Evolutionary conservation across 1,140 invertebrate species (phyloP).

Genomic region (Mya arenaria): DNA sequence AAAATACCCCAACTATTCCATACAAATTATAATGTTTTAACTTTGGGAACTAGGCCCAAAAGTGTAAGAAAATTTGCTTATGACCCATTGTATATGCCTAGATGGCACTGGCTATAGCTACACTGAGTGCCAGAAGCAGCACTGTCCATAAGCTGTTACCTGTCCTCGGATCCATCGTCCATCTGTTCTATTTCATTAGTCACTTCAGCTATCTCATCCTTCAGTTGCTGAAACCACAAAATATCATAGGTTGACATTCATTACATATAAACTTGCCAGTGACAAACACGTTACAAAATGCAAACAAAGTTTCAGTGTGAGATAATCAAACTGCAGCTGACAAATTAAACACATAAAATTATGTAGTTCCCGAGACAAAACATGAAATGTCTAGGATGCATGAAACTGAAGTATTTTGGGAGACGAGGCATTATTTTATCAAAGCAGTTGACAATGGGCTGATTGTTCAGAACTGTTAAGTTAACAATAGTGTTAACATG

Average conservation of each 20-base stretch:
- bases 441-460: too few species aligned
- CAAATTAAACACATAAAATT: not conserved
- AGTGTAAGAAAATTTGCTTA: not conserved
- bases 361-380: too few species aligned
- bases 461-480: too few species aligned
- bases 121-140: not conserved
- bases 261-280: not conserved
- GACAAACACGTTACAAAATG: not conserved
- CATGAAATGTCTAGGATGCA: too few species aligned
- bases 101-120: not conserved
- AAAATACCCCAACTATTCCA: too few species aligned
- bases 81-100: not conserved
- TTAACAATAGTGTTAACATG: too few species aligned
- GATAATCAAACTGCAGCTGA: not conserved
- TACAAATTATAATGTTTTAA: too few species aligned
- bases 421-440: too few species aligned
- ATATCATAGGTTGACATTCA: too few species aligned
- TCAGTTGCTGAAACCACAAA: constrained; percentile 55
- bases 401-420: too few species aligned
- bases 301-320: not conserved
- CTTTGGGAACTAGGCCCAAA: too few species aligned
- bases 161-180: constrained; percentile 56
- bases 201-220: constrained; percentile 58
- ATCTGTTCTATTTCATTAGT: constrained; percentile 56
- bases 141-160: constrained; percentile 4